Conservation (phyloP, 1,140 invertebrate species). For the Metaphire vulgaris region DNA sequence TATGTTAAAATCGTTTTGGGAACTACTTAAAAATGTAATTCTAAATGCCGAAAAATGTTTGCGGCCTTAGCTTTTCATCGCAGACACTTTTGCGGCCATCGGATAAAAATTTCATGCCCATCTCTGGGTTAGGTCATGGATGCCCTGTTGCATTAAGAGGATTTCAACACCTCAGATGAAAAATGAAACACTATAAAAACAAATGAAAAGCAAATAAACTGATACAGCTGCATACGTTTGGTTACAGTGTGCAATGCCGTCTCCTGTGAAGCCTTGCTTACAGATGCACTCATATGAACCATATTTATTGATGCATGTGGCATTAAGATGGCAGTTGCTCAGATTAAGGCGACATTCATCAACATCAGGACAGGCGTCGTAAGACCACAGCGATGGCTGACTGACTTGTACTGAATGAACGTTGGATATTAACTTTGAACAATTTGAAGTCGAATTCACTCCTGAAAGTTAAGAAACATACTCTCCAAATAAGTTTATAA, state of each 20-base stretch:
- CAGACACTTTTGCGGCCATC: too few species aligned
- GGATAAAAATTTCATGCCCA: too few species aligned
- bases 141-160: too few species aligned
- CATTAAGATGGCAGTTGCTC: constrained; percentile 81
- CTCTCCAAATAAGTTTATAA: too few species aligned
- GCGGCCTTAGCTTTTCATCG: too few species aligned
- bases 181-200: too few species aligned
- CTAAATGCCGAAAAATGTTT: too few species aligned
- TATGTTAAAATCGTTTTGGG: too few species aligned
- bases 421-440: neutral
- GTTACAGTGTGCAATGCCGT: constrained; percentile 71
- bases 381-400: constrained; percentile 66
- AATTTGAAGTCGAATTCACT: neutral
- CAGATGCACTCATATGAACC: constrained; percentile 78
- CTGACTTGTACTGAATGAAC: neutral
- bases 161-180: too few species aligned
- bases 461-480: neutral
- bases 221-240: constrained; percentile 70
- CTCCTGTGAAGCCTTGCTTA: constrained; percentile 72
- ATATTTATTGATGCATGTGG: constrained; percentile 83
- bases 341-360: constrained; percentile 82
- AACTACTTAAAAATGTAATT: too few species aligned
- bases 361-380: constrained; percentile 83
- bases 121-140: too few species aligned
- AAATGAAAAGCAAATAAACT: too few species aligned